Conservation (phyloP, 2,113 vertebrate genomes). For the Emydura subglobosa region DNA sequence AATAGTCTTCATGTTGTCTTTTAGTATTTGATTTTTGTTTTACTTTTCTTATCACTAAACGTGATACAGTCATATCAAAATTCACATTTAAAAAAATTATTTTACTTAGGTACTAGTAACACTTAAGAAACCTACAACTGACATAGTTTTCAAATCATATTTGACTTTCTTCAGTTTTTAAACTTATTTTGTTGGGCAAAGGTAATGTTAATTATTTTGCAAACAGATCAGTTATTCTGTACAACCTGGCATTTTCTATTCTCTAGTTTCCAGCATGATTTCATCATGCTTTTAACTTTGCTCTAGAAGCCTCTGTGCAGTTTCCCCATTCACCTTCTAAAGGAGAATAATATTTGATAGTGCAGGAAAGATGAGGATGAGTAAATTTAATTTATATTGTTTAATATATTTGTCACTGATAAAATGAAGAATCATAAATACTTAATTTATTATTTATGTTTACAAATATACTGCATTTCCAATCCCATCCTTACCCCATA, state of each 20-base stretch:
- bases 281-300: rapidly evolving
- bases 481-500: neutral
- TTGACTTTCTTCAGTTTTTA: neutral
- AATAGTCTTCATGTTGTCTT: neutral
- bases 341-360: neutral
- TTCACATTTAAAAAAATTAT: neutral
- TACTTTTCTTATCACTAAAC: neutral
- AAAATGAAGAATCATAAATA: neutral
- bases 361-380: neutral
- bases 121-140: neutral
- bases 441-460: neutral
- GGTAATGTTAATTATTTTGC: neutral
- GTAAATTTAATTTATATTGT: neutral
- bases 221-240: neutral
- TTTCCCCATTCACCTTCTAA: neutral
- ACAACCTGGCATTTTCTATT: neutral
- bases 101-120: neutral
- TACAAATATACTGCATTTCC: neutral
- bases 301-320: neutral
- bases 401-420: neutral
- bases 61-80: neutral
- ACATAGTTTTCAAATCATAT: neutral
- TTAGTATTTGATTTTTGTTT: neutral
- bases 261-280: neutral
- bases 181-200: neutral